A percentile compares a stretch with the other conserved stretches of the same genome.
Evolutionary conservation across 2,113 vertebrate genomes (phyloP).

Genomic region (Takifugu flavidus): DNA sequence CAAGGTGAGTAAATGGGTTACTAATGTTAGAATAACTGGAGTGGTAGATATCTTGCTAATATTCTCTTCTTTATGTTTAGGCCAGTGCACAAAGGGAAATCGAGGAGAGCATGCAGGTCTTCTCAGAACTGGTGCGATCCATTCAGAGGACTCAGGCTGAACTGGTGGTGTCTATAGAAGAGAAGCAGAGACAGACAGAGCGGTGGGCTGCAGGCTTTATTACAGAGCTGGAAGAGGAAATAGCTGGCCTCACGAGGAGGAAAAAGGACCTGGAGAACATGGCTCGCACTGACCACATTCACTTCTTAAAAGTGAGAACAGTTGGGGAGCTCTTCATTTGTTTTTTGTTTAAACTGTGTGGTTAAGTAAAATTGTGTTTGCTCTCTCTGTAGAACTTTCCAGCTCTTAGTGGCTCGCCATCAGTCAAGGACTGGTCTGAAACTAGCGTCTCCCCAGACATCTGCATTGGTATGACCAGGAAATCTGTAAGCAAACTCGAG

Average conservation of each 20-base stretch:
- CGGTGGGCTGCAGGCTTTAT: slow-evolving; percentile 60
- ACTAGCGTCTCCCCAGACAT: slow-evolving; percentile 68
- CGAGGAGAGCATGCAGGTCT: slow-evolving; percentile 69
- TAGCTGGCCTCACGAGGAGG: slow-evolving; percentile 58
- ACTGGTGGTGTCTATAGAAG: slow-evolving; percentile 65
- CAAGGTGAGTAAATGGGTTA: slow-evolving; percentile 57
- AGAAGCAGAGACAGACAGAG: slow-evolving; percentile 70
- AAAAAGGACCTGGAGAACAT: slow-evolving; percentile 68
- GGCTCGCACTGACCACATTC: slow-evolving; percentile 72
- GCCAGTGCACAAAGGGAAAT: slow-evolving; percentile 65
- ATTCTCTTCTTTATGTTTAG: slow-evolving; percentile 29
- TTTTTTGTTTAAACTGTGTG: background rate
- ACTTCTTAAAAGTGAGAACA: slow-evolving; percentile 72
- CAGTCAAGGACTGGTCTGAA: slow-evolving; percentile 73
- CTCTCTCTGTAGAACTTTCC: slow-evolving; percentile 68
- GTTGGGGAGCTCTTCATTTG: too few species aligned
- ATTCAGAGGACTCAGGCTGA: slow-evolving; percentile 70
- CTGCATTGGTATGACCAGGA: slow-evolving; percentile 67
- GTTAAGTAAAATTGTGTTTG: background rate
- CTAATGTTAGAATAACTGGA: background rate
- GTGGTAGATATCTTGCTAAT: background rate
- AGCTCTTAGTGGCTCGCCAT: slow-evolving; percentile 57
- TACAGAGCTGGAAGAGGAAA: slow-evolving; percentile 68
- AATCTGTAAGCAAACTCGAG: slow-evolving; percentile 66
- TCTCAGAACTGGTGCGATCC: slow-evolving; percentile 66